phyloP scores from a whole-genome alignment of 2,113 vertebrate genomes.

The Passerina amoena region DNA sequence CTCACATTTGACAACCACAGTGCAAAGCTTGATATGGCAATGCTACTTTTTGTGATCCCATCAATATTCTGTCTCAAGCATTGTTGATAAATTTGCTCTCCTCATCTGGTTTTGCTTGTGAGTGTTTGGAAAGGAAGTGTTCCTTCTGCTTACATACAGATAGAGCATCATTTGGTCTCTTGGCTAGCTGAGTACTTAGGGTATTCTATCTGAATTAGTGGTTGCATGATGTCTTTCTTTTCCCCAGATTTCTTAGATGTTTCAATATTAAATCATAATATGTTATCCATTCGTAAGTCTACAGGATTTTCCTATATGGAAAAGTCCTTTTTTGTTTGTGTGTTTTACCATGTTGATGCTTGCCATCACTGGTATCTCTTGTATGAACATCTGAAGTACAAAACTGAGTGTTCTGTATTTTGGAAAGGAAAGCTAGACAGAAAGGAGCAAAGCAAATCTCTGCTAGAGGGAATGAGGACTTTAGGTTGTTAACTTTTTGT shows the following conservation, averaged over 20 bases:
- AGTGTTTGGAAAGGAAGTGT: not conserved
- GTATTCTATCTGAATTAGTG: not conserved
- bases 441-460: not conserved
- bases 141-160: not conserved
- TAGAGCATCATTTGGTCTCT: not conserved
- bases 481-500: not conserved
- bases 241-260: not conserved
- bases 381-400: not conserved
- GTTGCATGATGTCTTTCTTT: not conserved
- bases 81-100: not conserved
- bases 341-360: not conserved
- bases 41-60: not conserved
- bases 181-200: not conserved
- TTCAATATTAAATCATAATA: not conserved
- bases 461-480: not conserved
- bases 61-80: not conserved
- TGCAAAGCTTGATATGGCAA: not conserved
- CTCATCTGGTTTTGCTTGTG: not conserved
- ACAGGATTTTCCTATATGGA: not conserved
- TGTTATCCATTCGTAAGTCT: fast-evolving
- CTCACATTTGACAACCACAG: not conserved
- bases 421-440: not conserved
- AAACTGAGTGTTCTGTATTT: not conserved
- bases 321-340: not conserved
- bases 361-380: not conserved